phyloP scores from a whole-genome alignment of 2,113 vertebrate species.

The Gnathonemus longibarbis region DNA sequence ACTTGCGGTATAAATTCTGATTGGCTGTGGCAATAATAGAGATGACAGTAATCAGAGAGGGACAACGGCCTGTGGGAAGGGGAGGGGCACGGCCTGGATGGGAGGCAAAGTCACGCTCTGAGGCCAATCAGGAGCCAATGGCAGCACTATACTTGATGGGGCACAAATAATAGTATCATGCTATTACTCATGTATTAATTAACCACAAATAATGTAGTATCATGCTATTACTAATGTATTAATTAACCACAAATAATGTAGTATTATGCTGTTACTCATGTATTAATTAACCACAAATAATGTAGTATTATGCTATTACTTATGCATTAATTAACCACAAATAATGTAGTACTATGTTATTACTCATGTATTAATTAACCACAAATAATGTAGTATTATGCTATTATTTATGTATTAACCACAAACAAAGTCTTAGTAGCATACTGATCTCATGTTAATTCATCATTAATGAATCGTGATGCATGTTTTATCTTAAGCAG shows the following conservation, averaged over 20 bases:
- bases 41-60: neutral
- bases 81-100: neutral
- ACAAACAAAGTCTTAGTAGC: neutral
- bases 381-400: neutral
- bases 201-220: neutral
- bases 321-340: neutral
- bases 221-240: neutral
- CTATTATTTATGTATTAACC: neutral
- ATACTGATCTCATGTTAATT: neutral
- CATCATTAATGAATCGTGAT: neutral
- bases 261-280: neutral
- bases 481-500: neutral
- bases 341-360: neutral
- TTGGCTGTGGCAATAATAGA: neutral
- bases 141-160: neutral
- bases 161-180: neutral
- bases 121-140: neutral
- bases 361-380: neutral
- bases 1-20: neutral
- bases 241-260: neutral
- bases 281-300: too few relatives aligned
- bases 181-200: too few relatives aligned
- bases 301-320: neutral
- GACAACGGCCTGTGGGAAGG: neutral
- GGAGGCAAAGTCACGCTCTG: neutral